Base-by-base conservation (phyloP, 2,888 invertebrate species). In the Exocentrus adspersus region DNA sequence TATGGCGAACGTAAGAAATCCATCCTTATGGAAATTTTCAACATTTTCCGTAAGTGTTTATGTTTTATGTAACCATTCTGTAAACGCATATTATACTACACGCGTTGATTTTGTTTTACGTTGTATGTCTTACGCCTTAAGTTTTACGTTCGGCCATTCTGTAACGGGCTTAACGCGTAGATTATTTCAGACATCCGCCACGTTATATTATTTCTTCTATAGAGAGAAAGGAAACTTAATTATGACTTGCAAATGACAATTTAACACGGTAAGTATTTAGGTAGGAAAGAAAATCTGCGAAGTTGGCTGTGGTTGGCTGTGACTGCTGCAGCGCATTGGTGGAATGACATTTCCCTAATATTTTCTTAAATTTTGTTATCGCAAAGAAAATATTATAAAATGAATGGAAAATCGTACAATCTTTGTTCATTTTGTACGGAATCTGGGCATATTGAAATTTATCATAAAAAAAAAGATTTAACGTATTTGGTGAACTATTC, bases 301-400 rank as follows among this genome's bases (percentile, higher is more conserved):
- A 54, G n/a, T n/a, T n/a, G n/a, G n/a, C n/a, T n/a, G n/a, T n/a
- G n/a, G 42, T 54, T 54, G 43, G 42, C 54, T 54, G 54, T 54
- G 54, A 42, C 54, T 24, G 24, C 7, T 54, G 42, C 54, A 54
- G 54, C 54, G 24, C 17, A 42, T 54, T 42, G n/a, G n/a, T n/a
- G n/a, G n/a, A n/a, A n/a, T n/a, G n/a, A n/a, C n/a, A n/a, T 24
- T 5, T 24, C 24, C 3, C 32, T n/a, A 52, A 16, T 32, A 17
- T 52, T 32, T 52, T 52, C 21, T 43, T 12, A 45, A 28, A 45
- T 17, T 57, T 28, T 14, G 28, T 28, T 37, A 32, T 57, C 28
- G 24, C 46, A 28, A 14, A 45, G 43, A 45, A 45, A 30, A 57
- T 42, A 54, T 41, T 19, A 52, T 30, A 57, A 52, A 52, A 52